These are phyloP conservation scores for Potamilus streckersoni DNA, from an alignment of 1,140 invertebrate genomes.

Conservation along the genomic window DNA sequence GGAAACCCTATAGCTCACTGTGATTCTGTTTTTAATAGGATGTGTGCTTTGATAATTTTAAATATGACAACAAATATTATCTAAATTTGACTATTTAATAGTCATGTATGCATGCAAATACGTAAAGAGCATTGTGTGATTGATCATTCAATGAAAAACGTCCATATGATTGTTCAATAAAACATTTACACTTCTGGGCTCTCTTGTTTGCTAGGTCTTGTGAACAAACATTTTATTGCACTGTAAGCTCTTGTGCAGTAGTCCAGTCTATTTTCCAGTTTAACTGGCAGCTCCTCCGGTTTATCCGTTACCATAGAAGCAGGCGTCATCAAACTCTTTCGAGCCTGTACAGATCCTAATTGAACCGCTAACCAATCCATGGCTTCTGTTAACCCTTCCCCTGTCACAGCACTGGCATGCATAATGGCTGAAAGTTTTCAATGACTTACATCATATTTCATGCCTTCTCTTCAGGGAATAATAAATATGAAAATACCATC, in stretches of 20 bases:
- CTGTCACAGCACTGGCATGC: conserved; percentile 53
- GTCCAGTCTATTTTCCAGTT: conserved; percentile 13
- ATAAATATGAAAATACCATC: neutral
- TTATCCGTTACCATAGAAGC: neutral
- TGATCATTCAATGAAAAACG: too few species aligned
- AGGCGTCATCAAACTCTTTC: neutral
- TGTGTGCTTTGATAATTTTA: too few species aligned
- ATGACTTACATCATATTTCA: neutral
- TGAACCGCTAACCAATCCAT: conserved; percentile 58
- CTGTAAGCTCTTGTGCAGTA: conserved; percentile 29
- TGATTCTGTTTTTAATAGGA: too few species aligned
- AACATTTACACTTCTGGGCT: too few species aligned
- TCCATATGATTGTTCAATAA: too few species aligned
- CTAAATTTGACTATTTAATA: too few species aligned
- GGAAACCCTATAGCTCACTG: too few species aligned
- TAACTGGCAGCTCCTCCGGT: neutral
- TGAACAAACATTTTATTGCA: conserved; percentile 32
- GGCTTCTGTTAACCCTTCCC: conserved; percentile 53
- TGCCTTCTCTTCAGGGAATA: neutral
- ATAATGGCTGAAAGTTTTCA: conserved; percentile 49
- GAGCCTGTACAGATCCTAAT: conserved; percentile 41
- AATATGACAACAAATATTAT: too few species aligned
- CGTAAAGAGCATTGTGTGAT: too few species aligned
- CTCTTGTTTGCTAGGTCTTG: conserved; percentile 9
- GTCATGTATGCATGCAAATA: too few species aligned